A percentile compares a stretch with the other conserved stretches of the same genome.
These are phyloP conservation scores for Cinclus mexicanus DNA, from an alignment of 2,113 vertebrate species.

Conservation along the genomic window DNA sequence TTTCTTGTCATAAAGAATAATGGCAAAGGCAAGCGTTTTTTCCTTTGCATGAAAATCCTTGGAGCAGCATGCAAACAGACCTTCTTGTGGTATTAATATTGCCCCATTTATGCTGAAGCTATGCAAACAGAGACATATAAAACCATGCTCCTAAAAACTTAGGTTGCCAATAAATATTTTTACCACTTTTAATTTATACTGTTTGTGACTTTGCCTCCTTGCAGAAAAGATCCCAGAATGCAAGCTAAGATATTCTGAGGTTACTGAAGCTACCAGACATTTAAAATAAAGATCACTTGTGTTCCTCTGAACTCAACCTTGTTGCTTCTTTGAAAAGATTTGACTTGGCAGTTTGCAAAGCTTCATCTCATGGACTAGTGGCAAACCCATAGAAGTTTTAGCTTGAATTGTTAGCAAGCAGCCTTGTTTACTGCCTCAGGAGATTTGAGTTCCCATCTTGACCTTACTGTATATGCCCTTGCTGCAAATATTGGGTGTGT, in stretches of 20 bases:
- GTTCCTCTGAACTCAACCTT: background rate
- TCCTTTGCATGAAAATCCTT: conserved; percentile 62
- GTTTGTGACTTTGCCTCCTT: background rate
- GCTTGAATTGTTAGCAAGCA: background rate
- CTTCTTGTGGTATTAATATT: conserved; percentile 68
- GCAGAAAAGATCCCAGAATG: background rate
- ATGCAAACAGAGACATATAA: conserved; percentile 72
- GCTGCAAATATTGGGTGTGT: background rate
- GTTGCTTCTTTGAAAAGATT: background rate
- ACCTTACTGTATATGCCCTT: background rate
- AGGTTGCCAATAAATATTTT: conserved; percentile 50
- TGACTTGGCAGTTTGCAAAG: background rate
- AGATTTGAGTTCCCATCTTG: background rate
- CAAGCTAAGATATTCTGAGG: background rate
- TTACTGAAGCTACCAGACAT: background rate
- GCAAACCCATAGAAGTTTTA: background rate
- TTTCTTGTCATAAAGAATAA: conserved; percentile 15
- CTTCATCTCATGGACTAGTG: background rate
- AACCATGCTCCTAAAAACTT: conserved; percentile 57
- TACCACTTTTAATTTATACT: conserved; percentile 25
- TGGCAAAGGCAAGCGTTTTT: background rate
- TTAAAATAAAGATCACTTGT: background rate
- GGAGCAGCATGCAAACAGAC: conserved; percentile 63
- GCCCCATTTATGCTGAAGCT: conserved; percentile 43
- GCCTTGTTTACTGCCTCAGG: background rate